Evolutionary conservation across 1,140 invertebrate species (phyloP).

Genomic region (Diuraphis noxia): DNA sequence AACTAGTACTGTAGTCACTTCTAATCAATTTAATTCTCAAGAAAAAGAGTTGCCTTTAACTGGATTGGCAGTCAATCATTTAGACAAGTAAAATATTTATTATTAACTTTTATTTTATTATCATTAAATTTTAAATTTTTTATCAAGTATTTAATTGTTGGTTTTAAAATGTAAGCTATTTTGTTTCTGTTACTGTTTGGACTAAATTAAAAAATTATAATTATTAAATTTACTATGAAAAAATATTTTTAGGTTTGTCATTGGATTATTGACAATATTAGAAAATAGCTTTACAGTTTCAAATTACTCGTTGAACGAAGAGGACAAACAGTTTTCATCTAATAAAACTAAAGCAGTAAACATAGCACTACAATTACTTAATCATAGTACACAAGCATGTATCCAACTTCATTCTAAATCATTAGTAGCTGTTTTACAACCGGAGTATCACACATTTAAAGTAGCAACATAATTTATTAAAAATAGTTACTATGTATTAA

Average conservation of each 20-base stretch:
- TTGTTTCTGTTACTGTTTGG: no score
- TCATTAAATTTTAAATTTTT: not conserved
- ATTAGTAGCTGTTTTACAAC: conserved; percentile 79
- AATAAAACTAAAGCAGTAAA: conserved; percentile 67
- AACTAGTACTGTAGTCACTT: conserved; percentile 58
- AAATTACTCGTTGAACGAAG: not conserved
- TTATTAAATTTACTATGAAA: not conserved
- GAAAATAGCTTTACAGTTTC: conserved; percentile 27
- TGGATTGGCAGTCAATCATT: conserved; percentile 62
- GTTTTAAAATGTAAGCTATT: not conserved
- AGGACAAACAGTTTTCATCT: not conserved
- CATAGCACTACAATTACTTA: conserved; percentile 78
- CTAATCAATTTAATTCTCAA: conserved; percentile 40
- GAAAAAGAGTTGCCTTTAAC: conserved; percentile 61
- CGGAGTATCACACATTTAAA: conserved; percentile 75
- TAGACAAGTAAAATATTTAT: conserved; percentile 63
- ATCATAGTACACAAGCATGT: conserved; percentile 77
- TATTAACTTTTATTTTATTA: not conserved
- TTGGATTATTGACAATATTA: conserved; percentile 42
- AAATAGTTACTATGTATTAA: not conserved
- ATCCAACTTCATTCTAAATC: conserved; percentile 79
- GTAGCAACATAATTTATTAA: conserved; percentile 68
- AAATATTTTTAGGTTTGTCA: conserved; percentile 38
- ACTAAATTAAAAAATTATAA: not conserved
- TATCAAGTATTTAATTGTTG: not conserved